A percentile compares a stretch with the other conserved stretches of the same genome.
Evolutionary conservation across 2,888 invertebrate genomes (phyloP).

Genomic region (Eupithecia pulchellata): DNA sequence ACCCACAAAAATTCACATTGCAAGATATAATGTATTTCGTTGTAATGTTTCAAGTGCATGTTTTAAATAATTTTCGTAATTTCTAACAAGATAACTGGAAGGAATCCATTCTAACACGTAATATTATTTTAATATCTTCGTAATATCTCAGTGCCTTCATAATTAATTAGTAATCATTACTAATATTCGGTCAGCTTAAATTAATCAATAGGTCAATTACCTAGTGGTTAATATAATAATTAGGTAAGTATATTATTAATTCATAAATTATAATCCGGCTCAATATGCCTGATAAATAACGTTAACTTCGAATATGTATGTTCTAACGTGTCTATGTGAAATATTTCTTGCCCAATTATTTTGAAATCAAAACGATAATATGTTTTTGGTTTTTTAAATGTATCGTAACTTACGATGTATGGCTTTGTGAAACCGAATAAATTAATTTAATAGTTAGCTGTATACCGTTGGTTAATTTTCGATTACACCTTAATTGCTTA

Average conservation of each 20-base stretch:
- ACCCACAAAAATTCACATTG: neutral
- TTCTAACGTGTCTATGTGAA: neutral
- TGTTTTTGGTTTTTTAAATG: neutral
- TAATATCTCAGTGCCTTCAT: neutral
- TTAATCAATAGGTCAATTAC: neutral
- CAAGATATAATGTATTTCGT: neutral
- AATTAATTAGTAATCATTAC: neutral
- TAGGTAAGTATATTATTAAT: neutral
- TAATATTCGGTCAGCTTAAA: neutral
- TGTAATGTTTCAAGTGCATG: neutral
- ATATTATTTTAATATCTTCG: neutral
- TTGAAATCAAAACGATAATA: neutral
- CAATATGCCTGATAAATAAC: neutral
- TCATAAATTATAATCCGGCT: neutral
- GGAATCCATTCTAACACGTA: neutral
- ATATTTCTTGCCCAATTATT: neutral
- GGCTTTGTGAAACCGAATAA: too few species aligned
- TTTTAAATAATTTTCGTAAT: constrained; percentile 1
- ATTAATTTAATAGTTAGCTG: too few species aligned
- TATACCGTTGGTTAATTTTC: too few species aligned
- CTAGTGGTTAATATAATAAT: neutral
- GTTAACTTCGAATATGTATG: neutral
- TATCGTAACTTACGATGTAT: too few species aligned
- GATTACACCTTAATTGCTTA: too few species aligned
- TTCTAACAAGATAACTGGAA: neutral